These are phyloP conservation scores for Aphyosemion australe DNA, from an alignment of 2,113 vertebrate species.

Conservation along the genomic window DNA sequence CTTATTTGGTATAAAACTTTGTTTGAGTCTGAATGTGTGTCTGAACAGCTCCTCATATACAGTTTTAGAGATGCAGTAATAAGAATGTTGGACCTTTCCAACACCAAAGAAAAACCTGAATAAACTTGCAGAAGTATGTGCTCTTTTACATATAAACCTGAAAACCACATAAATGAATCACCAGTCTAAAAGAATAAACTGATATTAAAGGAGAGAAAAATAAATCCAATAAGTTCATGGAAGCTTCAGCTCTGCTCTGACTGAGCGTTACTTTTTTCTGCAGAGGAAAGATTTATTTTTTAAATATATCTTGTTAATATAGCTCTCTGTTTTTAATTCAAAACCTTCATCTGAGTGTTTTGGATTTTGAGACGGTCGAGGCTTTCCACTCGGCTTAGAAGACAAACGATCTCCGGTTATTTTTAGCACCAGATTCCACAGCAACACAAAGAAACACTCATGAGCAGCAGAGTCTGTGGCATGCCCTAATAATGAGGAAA, in stretches of 20 bases:
- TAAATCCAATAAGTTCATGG: neutral
- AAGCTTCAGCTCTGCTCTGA: neutral
- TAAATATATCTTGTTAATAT: neutral
- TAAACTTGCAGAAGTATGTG: too few relatives aligned
- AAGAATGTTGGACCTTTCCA: neutral
- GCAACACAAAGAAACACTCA: slow-evolving; percentile 1
- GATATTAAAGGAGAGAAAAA: neutral
- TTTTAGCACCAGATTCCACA: neutral
- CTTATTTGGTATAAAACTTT: too few relatives aligned
- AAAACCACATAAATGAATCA: neutral
- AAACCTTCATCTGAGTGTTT: neutral
- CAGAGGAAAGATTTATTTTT: too few relatives aligned
- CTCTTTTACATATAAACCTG: neutral
- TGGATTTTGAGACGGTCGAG: neutral
- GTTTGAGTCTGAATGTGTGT: too few relatives aligned
- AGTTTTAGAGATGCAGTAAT: too few relatives aligned
- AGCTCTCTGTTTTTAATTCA: neutral
- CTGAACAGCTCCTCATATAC: too few relatives aligned
- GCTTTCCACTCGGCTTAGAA: neutral
- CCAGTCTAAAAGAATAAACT: neutral
- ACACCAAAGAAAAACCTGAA: neutral
- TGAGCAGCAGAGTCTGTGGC: neutral
- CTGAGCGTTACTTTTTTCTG: neutral
- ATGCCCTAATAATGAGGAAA: slow-evolving; percentile 2
- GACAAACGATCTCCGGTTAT: slow-evolving; percentile 3